phyloP scores from a whole-genome alignment of 2,888 invertebrate species.

The Hirtodrosophila confusa region DNA sequence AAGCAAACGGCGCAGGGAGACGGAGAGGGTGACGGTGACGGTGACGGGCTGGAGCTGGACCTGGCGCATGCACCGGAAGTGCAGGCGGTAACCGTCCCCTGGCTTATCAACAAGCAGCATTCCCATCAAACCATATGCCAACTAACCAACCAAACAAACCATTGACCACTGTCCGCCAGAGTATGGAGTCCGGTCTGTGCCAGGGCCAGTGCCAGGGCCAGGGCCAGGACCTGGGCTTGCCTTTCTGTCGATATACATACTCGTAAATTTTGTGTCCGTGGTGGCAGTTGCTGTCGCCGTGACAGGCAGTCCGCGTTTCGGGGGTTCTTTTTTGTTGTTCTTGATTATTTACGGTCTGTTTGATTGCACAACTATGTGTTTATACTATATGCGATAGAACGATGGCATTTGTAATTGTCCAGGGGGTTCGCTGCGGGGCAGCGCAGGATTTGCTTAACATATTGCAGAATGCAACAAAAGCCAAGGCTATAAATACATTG shows the following conservation, averaged over 20 bases:
- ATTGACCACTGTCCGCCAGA: constrained; percentile 40
- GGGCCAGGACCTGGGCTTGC: no score
- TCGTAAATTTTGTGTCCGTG: constrained; percentile 38
- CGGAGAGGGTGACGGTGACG: not conserved
- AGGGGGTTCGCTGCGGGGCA: constrained; percentile 4
- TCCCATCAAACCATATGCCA: constrained; percentile 15
- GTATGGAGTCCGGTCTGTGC: not conserved
- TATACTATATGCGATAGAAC: constrained; percentile 19
- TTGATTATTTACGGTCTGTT: constrained; percentile 58
- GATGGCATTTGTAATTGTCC: constrained; percentile 60
- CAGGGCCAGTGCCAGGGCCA: no score
- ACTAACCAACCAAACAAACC: constrained; percentile 15
- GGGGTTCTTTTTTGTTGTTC: constrained; percentile 21
- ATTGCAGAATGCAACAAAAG: constrained; percentile 27
- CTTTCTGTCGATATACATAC: constrained; percentile 31
- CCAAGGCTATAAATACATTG: constrained; percentile 19
- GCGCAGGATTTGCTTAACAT: constrained; percentile 15
- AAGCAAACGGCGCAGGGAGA: constrained; percentile 16
- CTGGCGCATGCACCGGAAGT: constrained; percentile 65
- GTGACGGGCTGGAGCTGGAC: not conserved
- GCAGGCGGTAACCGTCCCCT: constrained; percentile 42
- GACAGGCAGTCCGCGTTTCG: constrained; percentile 29
- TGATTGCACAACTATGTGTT: constrained; percentile 68
- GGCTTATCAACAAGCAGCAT: constrained; percentile 15
- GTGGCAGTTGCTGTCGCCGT: constrained; percentile 29